These are phyloP conservation scores for Megamerina dolium DNA, from an alignment of 2,888 invertebrate species.

Conservation along the genomic window DNA sequence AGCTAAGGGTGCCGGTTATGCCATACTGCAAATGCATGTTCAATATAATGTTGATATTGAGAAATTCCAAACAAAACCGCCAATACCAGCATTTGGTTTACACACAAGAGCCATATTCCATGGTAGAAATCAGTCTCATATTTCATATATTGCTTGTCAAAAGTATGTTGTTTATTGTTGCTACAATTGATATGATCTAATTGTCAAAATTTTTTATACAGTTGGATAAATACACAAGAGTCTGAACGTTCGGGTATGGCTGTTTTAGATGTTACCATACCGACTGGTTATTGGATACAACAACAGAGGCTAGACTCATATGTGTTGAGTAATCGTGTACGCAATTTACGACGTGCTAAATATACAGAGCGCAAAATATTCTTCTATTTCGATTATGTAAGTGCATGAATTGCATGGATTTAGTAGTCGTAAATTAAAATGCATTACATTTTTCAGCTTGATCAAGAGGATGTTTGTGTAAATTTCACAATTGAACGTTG, in stretches of 20 bases:
- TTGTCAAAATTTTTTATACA: conserved; percentile 37
- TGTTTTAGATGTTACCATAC: conserved; percentile 78
- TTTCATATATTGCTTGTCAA: conserved; percentile 80
- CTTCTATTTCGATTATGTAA: conserved; percentile 90
- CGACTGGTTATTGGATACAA: conserved; percentile 86
- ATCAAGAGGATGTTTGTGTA: conserved; percentile 77
- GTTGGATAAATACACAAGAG: conserved; percentile 74
- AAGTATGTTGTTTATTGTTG: conserved; percentile 54
- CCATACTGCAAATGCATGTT: conserved; percentile 87
- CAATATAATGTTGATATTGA: conserved; percentile 85
- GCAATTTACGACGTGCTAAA: conserved; percentile 77
- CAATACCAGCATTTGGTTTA: conserved; percentile 73
- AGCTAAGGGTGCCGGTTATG: conserved; percentile 89
- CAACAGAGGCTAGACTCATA: conserved; percentile 84
- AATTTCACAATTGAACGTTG: conserved; percentile 90
- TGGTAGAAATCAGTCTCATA: conserved; percentile 91
- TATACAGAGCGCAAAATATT: conserved; percentile 75
- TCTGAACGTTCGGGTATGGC: conserved; percentile 82
- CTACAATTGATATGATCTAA: background rate
- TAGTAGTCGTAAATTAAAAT: background rate
- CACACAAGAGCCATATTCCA: conserved; percentile 67
- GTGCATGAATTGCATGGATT: conserved; percentile 39
- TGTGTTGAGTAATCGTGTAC: conserved; percentile 70
- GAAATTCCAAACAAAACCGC: conserved; percentile 79
- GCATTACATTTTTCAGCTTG: conserved; percentile 67